These are phyloP conservation scores for Trachelus tabidus DNA, from an alignment of 2,888 invertebrate species.

Conservation along the genomic window DNA sequence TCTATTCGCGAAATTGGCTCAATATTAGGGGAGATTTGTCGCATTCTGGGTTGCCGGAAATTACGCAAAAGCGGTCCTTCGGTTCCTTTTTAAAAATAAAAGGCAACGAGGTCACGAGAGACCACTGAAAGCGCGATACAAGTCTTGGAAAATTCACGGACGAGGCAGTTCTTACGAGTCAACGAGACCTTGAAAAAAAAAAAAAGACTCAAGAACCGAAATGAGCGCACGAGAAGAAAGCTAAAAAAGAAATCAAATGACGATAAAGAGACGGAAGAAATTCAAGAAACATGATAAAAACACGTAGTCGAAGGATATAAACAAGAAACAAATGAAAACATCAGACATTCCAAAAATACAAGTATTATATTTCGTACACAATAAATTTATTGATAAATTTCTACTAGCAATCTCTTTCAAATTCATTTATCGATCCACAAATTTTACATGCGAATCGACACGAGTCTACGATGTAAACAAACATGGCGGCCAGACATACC, in stretches of 20 bases:
- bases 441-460: constrained; percentile 21
- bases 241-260: neutral
- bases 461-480: constrained; percentile 33
- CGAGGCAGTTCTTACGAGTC: neutral
- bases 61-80: neutral
- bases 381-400: neutral
- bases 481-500: constrained; percentile 11
- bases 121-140: neutral
- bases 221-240: neutral
- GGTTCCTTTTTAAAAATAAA: neutral
- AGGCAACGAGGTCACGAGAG: neutral
- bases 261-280: neutral
- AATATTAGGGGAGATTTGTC: neutral
- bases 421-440: constrained; percentile 20
- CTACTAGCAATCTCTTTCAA: neutral
- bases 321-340: neutral
- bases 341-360: neutral
- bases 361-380: neutral
- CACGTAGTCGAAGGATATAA: neutral
- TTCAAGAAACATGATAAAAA: neutral
- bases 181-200: neutral
- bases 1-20: neutral
- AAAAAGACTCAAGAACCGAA: neutral
- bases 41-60: neutral
- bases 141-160: neutral